Percentiles rank a stretch among this genome's conserved stretches.
Evolutionary conservation across 2,797 vertebrate genomes (phyloP).

Genomic region (Poeciliopsis gracilis): DNA sequence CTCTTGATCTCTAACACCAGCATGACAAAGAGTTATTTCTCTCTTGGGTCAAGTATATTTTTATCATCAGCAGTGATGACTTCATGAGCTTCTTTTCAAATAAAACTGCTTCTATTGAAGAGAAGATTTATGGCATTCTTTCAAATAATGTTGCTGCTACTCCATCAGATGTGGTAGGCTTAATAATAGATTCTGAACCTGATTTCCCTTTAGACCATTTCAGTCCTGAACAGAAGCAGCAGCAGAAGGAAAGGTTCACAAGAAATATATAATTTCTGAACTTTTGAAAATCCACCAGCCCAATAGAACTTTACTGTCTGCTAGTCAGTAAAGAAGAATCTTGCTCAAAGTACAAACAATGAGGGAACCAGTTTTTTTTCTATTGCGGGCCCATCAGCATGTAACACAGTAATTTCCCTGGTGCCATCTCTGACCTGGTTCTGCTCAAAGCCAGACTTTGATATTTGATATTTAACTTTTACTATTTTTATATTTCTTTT

Average conservation of each 20-base stretch:
- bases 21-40: not conserved
- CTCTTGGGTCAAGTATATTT: not conserved
- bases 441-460: too few species aligned
- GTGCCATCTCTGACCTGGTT: too few species aligned
- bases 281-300: too few species aligned
- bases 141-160: not conserved
- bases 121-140: not conserved
- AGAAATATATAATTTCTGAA: not conserved
- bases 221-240: not conserved
- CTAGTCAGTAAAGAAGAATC: too few species aligned
- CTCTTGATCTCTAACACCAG: not conserved
- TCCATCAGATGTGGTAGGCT: not conserved
- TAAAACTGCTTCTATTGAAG: not conserved
- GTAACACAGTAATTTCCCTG: too few species aligned
- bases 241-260: not conserved
- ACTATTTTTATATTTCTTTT: too few species aligned
- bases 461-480: too few species aligned
- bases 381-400: too few species aligned
- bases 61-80: not conserved
- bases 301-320: too few species aligned
- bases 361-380: too few species aligned
- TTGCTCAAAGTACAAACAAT: too few species aligned
- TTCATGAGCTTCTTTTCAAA: not conserved
- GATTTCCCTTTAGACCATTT: not conserved
- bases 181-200: not conserved